Conservation (phyloP, 2,888 invertebrate species). For the Neuroscelio doddi region DNA sequence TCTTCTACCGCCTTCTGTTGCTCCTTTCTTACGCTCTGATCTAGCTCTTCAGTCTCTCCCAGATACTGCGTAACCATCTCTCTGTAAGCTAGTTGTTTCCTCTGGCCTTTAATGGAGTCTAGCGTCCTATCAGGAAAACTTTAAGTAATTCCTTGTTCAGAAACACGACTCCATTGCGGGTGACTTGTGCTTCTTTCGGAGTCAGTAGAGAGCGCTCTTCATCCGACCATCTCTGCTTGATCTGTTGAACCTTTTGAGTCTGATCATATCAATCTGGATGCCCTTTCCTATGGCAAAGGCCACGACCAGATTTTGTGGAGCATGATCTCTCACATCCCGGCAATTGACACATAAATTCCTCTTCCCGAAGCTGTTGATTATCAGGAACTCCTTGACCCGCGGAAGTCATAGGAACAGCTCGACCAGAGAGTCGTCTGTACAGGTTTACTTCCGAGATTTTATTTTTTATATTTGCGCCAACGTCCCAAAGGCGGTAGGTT, state of each 20-base stretch:
- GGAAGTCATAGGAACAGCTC: background rate
- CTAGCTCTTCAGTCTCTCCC: no score
- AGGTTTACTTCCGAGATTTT: background rate
- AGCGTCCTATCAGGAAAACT: constrained; percentile 45
- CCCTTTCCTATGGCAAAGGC: background rate
- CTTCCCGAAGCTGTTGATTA: no score
- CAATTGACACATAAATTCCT: no score
- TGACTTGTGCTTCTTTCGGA: constrained; percentile 8
- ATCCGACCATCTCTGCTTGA: constrained; percentile 2
- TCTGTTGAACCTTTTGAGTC: no score
- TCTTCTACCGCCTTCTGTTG: constrained; percentile 57
- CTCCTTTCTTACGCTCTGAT: constrained; percentile 62
- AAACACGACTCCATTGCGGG: constrained; percentile 3
- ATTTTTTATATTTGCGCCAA: background rate
- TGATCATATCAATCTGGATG: background rate
- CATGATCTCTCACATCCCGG: background rate
- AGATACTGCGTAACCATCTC: constrained; percentile 11
- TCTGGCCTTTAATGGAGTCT: constrained; percentile 76
- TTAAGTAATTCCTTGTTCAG: constrained; percentile 31
- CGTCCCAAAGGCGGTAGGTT: no score
- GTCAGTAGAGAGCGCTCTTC: constrained; percentile 19
- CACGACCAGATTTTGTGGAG: background rate
- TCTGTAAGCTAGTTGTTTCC: constrained; percentile 57
- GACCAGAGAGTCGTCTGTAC: background rate
- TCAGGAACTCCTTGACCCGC: no score